phyloP scores from a whole-genome alignment of 2,888 invertebrate species.

The Gasteruption jaculator region DNA sequence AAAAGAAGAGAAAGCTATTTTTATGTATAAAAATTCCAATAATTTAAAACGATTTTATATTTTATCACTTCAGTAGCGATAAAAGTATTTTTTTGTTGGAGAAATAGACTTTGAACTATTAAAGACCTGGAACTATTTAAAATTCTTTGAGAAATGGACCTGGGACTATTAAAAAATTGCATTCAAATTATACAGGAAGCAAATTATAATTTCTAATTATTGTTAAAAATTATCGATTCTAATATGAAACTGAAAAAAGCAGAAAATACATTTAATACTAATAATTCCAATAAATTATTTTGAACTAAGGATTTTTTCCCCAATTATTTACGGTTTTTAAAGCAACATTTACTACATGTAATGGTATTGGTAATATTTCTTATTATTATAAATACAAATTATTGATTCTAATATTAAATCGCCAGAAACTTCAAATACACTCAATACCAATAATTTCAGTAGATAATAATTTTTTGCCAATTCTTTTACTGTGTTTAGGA shows the following conservation, averaged over 20 bases:
- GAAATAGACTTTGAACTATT: slow-evolving; percentile 4
- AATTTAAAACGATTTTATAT: too few species aligned
- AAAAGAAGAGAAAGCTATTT: background rate
- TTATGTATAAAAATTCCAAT: too few species aligned
- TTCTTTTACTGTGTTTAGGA: background rate
- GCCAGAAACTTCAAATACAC: background rate
- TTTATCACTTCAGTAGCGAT: background rate
- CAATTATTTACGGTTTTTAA: background rate
- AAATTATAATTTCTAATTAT: background rate
- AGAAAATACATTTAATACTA: background rate
- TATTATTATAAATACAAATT: background rate
- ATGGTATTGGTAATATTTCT: background rate
- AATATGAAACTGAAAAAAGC: background rate
- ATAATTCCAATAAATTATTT: slow-evolving; percentile 2
- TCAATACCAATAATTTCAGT: background rate
- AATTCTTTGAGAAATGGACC: too few species aligned
- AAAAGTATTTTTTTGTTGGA: too few species aligned
- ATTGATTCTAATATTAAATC: background rate
- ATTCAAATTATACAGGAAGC: too few species aligned
- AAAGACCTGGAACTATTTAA: background rate
- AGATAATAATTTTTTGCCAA: background rate
- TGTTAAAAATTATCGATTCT: background rate
- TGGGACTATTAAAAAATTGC: too few species aligned
- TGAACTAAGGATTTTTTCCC: background rate
- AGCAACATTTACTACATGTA: too few species aligned